Evolutionary conservation across 2,888 invertebrate species (phyloP).

Genomic region (Xylota segnis): DNA sequence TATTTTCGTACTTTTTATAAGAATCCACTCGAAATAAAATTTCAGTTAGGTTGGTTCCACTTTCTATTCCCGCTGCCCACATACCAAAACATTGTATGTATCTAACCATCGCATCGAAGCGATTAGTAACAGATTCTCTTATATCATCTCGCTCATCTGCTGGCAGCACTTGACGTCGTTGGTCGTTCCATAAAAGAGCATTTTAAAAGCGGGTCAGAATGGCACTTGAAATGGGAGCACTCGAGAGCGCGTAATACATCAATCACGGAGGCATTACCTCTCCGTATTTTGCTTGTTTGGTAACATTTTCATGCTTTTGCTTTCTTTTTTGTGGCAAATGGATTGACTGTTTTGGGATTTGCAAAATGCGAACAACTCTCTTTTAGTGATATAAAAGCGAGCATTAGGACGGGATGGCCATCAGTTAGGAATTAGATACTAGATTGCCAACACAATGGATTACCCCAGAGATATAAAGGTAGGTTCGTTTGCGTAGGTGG

Average conservation of each 20-base stretch:
- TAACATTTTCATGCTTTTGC: background rate
- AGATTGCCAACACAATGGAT: constrained; percentile 44
- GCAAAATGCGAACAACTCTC: constrained; percentile 39
- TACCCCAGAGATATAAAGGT: constrained; percentile 27
- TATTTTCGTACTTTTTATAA: background rate
- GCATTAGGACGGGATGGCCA: constrained; percentile 16
- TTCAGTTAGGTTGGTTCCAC: constrained; percentile 22
- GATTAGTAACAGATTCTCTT: constrained; percentile 43
- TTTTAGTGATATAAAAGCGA: constrained; percentile 58
- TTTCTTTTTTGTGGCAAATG: background rate
- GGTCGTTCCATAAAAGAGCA: constrained; percentile 42
- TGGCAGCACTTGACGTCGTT: constrained; percentile 28
- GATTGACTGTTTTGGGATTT: constrained; percentile 19
- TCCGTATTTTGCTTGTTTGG: constrained; percentile 13
- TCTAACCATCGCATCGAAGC: background rate
- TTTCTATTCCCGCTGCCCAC: constrained; percentile 52
- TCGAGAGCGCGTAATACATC: constrained; percentile 40
- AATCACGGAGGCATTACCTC: constrained; percentile 24
- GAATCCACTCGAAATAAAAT: constrained; percentile 23
- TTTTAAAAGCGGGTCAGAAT: constrained; percentile 62
- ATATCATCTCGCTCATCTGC: constrained; percentile 47
- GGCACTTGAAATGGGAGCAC: constrained; percentile 59
- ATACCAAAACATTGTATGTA: constrained; percentile 11
- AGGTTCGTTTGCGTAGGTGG: background rate
- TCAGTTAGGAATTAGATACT: constrained; percentile 45